These are phyloP conservation scores for Aphrocallistes beatrix DNA, from an alignment of 37 sponge, comb jelly and placozoan species.

Conservation along the genomic window DNA sequence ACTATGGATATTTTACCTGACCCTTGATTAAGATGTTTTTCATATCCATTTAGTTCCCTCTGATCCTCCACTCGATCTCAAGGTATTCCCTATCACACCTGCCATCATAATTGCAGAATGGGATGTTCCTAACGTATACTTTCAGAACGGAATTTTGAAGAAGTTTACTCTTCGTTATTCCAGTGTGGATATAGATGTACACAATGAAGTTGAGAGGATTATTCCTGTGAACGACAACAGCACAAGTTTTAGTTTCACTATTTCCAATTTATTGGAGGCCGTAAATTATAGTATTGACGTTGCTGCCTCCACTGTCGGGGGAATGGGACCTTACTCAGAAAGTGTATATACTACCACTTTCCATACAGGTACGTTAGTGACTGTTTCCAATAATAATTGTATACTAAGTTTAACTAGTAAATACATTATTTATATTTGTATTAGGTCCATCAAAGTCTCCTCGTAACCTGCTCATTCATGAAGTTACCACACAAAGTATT, in stretches of 20 bases:
- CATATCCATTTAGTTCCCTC: neutral
- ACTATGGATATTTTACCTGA: too few relatives aligned
- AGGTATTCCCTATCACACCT: neutral
- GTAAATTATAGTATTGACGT: neutral
- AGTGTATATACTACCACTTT: neutral
- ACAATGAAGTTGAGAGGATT: neutral
- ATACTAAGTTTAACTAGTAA: neutral
- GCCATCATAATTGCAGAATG: neutral
- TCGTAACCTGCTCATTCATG: neutral
- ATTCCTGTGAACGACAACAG: neutral
- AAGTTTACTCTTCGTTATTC: neutral
- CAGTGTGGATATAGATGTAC: neutral
- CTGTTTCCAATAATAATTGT: too few relatives aligned
- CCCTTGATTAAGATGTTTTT: too few relatives aligned
- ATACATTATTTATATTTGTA: too few relatives aligned
- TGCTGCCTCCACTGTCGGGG: neutral
- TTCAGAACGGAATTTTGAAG: neutral
- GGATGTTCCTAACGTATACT: slow-evolving; percentile 3
- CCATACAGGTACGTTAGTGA: slow-evolving; percentile 5
- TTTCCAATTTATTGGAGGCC: neutral
- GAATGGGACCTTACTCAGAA: neutral
- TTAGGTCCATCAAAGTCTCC: neutral
- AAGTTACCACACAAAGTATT: neutral
- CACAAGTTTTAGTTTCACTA: neutral
- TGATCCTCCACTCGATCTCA: neutral